Percentiles rank a stretch among this genome's conserved stretches.
Evolutionary conservation across 2,797 vertebrate genomes (phyloP).

Genomic region (Enteromius viviparus): DNA sequence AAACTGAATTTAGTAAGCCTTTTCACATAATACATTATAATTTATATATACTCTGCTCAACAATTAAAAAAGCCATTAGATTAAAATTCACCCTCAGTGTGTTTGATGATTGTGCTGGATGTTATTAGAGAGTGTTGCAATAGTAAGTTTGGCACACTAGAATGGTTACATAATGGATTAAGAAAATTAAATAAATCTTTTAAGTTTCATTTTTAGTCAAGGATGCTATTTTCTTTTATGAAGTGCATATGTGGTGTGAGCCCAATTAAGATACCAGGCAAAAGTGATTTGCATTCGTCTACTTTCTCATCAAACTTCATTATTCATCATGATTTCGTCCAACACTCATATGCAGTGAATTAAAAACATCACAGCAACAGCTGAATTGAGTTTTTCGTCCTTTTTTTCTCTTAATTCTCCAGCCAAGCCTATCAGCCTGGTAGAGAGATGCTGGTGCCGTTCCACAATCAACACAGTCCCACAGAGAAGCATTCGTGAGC

Average conservation of each 20-base stretch:
- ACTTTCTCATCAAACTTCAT: not conserved
- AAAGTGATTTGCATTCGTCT: not conserved
- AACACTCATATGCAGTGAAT: constrained; percentile 11
- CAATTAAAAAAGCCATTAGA: not conserved
- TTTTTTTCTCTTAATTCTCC: constrained; percentile 20
- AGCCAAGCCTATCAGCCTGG: constrained; percentile 83
- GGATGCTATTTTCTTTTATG: not conserved
- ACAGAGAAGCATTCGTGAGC: constrained; percentile 74
- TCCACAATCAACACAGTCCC: constrained; percentile 74
- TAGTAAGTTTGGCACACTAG: not conserved
- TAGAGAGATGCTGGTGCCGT: constrained; percentile 82
- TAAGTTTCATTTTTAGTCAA: constrained; percentile 40
- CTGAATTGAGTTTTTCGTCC: constrained; percentile 2
- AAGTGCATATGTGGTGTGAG: constrained; percentile 1
- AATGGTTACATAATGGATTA: not conserved
- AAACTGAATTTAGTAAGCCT: not conserved
- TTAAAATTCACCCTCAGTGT: not conserved
- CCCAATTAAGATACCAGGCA: not conserved
- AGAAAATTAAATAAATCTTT: constrained; percentile 4
- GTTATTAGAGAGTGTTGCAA: constrained; percentile 33
- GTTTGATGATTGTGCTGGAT: not conserved
- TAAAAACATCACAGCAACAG: not conserved
- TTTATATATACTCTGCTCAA: no score
- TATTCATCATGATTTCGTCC: not conserved
- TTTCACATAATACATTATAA: not conserved